phyloP scores from a whole-genome alignment of 2,888 invertebrate genomes.

The Drosophila neonasuta region DNA sequence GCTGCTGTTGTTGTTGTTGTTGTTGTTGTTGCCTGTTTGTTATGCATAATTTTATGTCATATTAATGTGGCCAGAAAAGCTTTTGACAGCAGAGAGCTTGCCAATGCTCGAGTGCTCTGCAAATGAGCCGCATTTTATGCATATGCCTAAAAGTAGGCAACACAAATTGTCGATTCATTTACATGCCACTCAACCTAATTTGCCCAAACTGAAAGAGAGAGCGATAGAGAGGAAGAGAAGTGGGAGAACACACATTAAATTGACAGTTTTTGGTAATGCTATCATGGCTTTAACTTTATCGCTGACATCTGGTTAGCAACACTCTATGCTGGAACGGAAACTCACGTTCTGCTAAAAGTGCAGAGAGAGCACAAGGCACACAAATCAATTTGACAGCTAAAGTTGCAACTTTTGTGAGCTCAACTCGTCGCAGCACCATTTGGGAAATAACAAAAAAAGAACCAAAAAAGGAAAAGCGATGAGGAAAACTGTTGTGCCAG shows the following conservation, averaged over 20 bases:
- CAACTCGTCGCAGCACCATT: background rate
- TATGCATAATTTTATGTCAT: constrained; percentile 28
- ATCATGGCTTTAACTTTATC: constrained; percentile 7
- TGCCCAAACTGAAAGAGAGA: background rate
- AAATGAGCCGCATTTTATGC: constrained; percentile 29
- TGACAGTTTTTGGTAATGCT: constrained; percentile 19
- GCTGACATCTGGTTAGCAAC: constrained; percentile 22
- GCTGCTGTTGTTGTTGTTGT: no score
- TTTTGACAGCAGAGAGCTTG: constrained; percentile 38
- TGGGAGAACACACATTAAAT: constrained; percentile 3
- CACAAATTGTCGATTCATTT: constrained; percentile 25
- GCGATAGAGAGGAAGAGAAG: background rate
- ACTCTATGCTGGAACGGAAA: background rate
- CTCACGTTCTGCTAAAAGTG: constrained; percentile 6
- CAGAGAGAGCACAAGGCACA: constrained; percentile 6
- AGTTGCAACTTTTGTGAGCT: constrained; percentile 16
- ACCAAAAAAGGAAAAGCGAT: constrained; percentile 23
- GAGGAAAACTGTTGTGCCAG: constrained; percentile 29
- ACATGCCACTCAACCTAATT: constrained; percentile 13
- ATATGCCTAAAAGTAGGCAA: constrained; percentile 66
- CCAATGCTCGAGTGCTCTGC: constrained; percentile 11
- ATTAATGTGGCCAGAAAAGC: constrained; percentile 27
- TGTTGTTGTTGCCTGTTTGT: constrained; percentile 2
- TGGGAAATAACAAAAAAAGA: constrained; percentile 12
- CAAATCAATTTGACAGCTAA: constrained; percentile 43